Base-by-base conservation (phyloP, 2,888 invertebrate genomes). In the Caenorhabditis becei region DNA sequence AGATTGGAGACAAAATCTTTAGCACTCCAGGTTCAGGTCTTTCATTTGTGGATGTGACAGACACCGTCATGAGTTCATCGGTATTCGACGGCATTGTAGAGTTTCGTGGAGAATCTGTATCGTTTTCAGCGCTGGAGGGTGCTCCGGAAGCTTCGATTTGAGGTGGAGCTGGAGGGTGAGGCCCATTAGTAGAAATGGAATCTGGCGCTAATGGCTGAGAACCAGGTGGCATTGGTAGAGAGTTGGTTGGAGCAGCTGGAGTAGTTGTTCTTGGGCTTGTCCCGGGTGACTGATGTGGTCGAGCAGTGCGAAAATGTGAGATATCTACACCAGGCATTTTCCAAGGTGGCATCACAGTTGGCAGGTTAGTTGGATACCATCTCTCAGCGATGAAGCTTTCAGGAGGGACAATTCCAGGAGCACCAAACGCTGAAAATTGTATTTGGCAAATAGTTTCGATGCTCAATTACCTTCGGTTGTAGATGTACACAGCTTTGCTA, bases 311-410 rank as follows among this genome's bases (percentile, higher is more conserved):
- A 56, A 85, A 85, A 14, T 65, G 14, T 2, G 65, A 66, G 23
- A 85, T 80, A 47, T 85, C 81, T 8, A 77, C 80, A 4, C 84
- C 84, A 1, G 84, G 81, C 47, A 79, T 59, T 58, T 82, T 83
- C 85, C 85, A 85, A 16, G 85, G 85, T 16, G 85, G 85, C 66
- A 74, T 67, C 0, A 85, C 83, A n/a, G 85, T 85, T 14, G 85
- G 85, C 3, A 85, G 65, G 53, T 85, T 83, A 2, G 72, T 75
- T 4, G 85, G 85, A 44, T 85, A 85, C 85, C 85, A 85, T 28
- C 77, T 41, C 37, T 85, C 85, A 7, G 85, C 85, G 2, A 78
- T 66, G 41, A 85, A 85, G 23, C 63, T 75, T 44, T 72, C 69
- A 28, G 85, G 85, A 10, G 85, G 85, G 11, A 72, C 61, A 35